Conservation (phyloP, 2,888 invertebrate genomes). For the Metacarcinus magister region DNA sequence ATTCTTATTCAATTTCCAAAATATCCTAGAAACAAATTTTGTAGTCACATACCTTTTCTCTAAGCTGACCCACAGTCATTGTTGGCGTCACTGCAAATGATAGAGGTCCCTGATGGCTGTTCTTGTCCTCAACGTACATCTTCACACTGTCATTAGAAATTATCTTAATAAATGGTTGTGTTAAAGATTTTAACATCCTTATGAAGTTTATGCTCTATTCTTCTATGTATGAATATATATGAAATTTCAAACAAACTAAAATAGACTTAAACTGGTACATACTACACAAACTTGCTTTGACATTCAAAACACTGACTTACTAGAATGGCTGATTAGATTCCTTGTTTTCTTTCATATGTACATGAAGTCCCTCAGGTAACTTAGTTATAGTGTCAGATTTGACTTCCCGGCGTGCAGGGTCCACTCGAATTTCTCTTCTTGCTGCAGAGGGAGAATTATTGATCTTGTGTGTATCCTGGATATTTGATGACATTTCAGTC, state of each 20-base stretch:
- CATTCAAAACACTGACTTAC: slow-evolving; percentile 82
- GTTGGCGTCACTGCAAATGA: slow-evolving; percentile 88
- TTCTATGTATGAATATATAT: neutral
- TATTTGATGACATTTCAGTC: slow-evolving; percentile 28
- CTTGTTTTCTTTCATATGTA: slow-evolving; percentile 53
- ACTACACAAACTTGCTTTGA: neutral
- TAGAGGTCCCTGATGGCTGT: slow-evolving; percentile 92
- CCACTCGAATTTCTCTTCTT: slow-evolving; percentile 70
- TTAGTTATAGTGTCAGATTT: slow-evolving; percentile 80
- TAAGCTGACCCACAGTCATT: slow-evolving; percentile 89
- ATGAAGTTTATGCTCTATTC: neutral
- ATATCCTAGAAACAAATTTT: neutral
- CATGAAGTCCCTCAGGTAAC: slow-evolving; percentile 63
- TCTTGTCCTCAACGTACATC: slow-evolving; percentile 92
- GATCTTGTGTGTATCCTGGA: slow-evolving; percentile 78
- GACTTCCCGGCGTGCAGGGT: slow-evolving; percentile 74
- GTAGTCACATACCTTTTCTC: slow-evolving; percentile 87
- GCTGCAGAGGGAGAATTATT: slow-evolving; percentile 44
- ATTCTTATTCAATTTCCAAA: neutral
- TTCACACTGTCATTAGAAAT: slow-evolving; percentile 87
- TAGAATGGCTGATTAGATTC: slow-evolving; percentile 83
- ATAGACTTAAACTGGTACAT: neutral
- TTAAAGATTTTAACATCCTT: neutral
- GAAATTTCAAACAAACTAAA: neutral
- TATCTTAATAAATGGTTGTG: neutral